Evolutionary conservation across 92 coral and sea anemone species (phyloP).

Genomic region (Porites lobata): DNA sequence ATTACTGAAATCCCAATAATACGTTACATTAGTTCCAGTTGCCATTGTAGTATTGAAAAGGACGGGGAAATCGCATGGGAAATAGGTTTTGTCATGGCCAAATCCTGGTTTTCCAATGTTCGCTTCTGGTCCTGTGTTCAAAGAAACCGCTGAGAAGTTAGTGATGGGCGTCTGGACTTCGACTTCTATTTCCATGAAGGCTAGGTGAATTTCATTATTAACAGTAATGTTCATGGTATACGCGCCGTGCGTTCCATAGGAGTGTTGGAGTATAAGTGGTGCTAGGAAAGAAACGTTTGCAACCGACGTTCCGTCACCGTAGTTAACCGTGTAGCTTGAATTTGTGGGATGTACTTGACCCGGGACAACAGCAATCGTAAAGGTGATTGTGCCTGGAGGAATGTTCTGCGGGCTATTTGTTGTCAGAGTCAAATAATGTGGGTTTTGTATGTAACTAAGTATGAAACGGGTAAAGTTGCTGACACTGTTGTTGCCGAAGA

Average conservation of each 20-base stretch:
- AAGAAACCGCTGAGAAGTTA: conserved; percentile 28
- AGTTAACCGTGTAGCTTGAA: conserved; percentile 65
- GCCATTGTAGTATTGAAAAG: conserved; percentile 49
- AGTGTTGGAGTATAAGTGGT: conserved; percentile 59
- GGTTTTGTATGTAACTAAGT: conserved; percentile 65
- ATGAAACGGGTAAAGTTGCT: conserved; percentile 56
- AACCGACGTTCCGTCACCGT: conserved; percentile 71
- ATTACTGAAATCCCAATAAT: conserved; percentile 80
- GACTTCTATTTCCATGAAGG: conserved; percentile 46
- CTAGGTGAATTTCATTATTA: conserved; percentile 61
- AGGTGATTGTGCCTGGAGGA: conserved; percentile 80
- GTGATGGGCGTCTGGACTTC: conserved; percentile 84
- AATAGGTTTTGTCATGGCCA: conserved; percentile 63
- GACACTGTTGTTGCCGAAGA: conserved; percentile 79
- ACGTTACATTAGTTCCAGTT: conserved; percentile 91
- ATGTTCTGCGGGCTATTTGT: conserved; percentile 81
- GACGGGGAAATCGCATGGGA: conserved; percentile 78
- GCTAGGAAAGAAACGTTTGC: conserved; percentile 16
- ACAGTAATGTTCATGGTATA: conserved; percentile 72
- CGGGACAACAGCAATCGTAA: conserved; percentile 52
- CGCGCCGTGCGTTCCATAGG: conserved; percentile 66
- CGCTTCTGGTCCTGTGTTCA: conserved; percentile 80
- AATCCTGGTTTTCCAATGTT: conserved; percentile 77
- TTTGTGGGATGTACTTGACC: conserved; percentile 78
- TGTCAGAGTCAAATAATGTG: conserved; percentile 55